Evolutionary conservation across 2,113 vertebrate genomes (phyloP), one percentile per base, ranked within the genome.

Genomic region (Orthochromis indermauri): DNA sequence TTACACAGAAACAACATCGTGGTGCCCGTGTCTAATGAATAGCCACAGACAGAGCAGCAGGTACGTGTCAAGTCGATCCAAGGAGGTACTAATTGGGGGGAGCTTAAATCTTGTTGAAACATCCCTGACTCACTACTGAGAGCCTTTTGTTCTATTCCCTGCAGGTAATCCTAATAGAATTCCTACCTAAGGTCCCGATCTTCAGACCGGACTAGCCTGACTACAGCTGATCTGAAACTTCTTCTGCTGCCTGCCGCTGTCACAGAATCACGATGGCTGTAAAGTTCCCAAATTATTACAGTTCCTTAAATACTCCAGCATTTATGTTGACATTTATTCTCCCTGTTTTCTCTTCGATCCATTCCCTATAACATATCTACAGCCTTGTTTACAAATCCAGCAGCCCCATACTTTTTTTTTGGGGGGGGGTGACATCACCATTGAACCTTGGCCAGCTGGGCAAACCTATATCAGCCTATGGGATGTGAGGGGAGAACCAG

Each of bases 161-260:
- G 80, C 96, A 99, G 98, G 98, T 99, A 91, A 99, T 99, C 96
- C 96, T 99, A 96, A 99, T 99, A 99, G 98, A 99, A 96, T 99
- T 99, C 98, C 97, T 99, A 97, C 98, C 98, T 96, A 99, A 99
- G 97, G 99, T 98, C 91, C 98, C 98, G 28, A 99, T 99, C 97
- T 99, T 99, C 97, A 98, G 98, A 97, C 98, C 98, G 80, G 98
- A 99, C 97, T 99, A 99, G 93, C 92, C 82, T 86, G 93, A 83
- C 90, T 91, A 95, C 93, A 94, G 95, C 94, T 92, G 95, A 95
- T 96, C 95, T 97, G 94, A 96, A 96, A 92, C 87, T 78, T 92
- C 90, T 94, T 49, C 94, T 95, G 97, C 97, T 97, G 88, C 82
- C 83, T 95, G 95, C 96, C 97, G 96, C 96, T 96, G 95, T 96